Evolutionary conservation across 2,888 invertebrate species (phyloP).

Genomic region (Cantharis lateralis): DNA sequence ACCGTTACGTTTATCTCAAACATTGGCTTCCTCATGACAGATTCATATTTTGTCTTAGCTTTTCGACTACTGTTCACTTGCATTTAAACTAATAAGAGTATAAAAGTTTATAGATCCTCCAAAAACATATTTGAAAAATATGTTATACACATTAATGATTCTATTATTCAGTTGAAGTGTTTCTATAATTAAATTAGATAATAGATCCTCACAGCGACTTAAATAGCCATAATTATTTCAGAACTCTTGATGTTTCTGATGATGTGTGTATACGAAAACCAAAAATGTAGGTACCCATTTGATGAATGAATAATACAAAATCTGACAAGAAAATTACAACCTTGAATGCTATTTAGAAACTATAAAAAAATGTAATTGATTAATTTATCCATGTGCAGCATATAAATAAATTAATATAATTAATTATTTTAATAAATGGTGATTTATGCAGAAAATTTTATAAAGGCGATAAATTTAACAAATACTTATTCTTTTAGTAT

Average conservation of each 20-base stretch:
- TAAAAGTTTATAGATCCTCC: too few relatives aligned
- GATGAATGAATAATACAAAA: not conserved
- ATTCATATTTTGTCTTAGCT: not conserved
- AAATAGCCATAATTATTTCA: not conserved
- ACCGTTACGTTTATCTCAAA: not conserved
- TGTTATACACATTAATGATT: not conserved
- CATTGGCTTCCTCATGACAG: not conserved
- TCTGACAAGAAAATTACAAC: not conserved
- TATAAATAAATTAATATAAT: not conserved
- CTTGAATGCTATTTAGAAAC: not conserved
- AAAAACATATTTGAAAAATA: not conserved
- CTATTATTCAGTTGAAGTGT: not conserved
- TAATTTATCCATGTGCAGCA: not conserved
- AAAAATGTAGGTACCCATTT: not conserved
- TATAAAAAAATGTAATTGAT: not conserved
- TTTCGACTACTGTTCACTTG: not conserved
- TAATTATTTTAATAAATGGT: not conserved
- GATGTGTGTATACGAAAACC: not conserved
- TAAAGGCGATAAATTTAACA: not conserved
- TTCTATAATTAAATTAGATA: not conserved
- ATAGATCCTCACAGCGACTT: not conserved
- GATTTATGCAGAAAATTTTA: not conserved
- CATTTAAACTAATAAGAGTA: not conserved
- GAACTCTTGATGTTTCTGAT: not conserved
- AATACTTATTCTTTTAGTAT: not conserved